A percentile compares a stretch with the other conserved stretches of the same genome.
Evolutionary conservation across 1,140 invertebrate genomes (phyloP).

Genomic region (Drosophila sp.): DNA sequence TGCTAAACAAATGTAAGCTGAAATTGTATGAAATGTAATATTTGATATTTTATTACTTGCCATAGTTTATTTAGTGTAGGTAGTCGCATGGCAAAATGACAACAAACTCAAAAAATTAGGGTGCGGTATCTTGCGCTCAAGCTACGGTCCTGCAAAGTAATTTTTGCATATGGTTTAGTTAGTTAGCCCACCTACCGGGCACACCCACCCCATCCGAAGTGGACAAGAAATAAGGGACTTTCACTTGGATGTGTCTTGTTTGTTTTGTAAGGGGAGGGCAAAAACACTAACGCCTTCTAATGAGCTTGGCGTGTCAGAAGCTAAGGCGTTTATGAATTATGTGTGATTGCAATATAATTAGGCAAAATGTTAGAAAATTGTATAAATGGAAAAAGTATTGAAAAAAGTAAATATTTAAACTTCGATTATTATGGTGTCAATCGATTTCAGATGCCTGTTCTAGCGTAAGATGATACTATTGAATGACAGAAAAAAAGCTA

Average conservation of each 20-base stretch:
- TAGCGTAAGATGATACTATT: background rate
- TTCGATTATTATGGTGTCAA: background rate
- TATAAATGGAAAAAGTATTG: background rate
- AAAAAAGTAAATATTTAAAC: background rate
- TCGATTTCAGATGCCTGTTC: background rate
- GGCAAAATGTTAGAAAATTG: background rate
- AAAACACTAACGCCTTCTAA: background rate
- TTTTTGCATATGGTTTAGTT: slow-evolving; percentile 72
- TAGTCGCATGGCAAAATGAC: slow-evolving; percentile 49
- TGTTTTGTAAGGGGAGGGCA: background rate
- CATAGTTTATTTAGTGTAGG: slow-evolving; percentile 11
- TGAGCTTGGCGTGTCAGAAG: slow-evolving; percentile 12
- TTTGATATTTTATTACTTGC: slow-evolving; percentile 11
- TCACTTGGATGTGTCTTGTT: background rate
- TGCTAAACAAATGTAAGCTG: slow-evolving; percentile 12
- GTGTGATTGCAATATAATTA: slow-evolving; percentile 20
- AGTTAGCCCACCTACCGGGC: slow-evolving; percentile 60
- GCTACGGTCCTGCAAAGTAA: slow-evolving; percentile 42
- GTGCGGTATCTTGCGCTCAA: slow-evolving; percentile 60
- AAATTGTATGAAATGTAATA: slow-evolving; percentile 1
- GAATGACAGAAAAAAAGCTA: background rate
- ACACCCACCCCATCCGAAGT: slow-evolving; percentile 38
- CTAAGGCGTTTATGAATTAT: slow-evolving; percentile 9
- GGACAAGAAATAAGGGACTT: background rate
- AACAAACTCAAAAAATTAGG: slow-evolving; percentile 64